Evolutionary conservation across 2,888 invertebrate genomes (phyloP).

Genomic region (Oasisia sp.): DNA sequence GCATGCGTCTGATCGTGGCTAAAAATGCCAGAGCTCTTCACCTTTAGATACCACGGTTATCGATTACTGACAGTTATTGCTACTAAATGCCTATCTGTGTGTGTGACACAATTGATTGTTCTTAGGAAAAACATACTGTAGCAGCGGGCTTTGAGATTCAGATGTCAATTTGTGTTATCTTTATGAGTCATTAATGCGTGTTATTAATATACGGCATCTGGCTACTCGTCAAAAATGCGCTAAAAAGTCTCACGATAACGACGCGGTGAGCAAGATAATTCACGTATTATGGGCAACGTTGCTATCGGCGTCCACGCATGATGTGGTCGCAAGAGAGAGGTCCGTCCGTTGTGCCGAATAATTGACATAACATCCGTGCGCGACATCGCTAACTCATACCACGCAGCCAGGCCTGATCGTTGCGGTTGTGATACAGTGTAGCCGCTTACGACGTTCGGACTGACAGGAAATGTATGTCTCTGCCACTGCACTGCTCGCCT

Average conservation of each 20-base stretch:
- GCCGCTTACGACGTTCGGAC: not conserved
- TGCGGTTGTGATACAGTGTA: not conserved
- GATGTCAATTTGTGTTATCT: not conserved
- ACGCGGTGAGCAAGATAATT: not conserved
- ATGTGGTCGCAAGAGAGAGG: not conserved
- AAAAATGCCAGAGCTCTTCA: not conserved
- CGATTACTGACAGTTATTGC: not conserved
- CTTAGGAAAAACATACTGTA: not conserved
- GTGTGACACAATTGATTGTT: conserved; percentile 5
- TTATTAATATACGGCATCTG: not conserved
- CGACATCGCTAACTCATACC: not conserved
- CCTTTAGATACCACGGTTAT: not conserved
- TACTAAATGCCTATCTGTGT: not conserved
- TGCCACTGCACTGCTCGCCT: too few relatives aligned
- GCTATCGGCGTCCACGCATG: not conserved
- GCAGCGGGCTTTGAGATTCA: not conserved
- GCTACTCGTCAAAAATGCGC: not conserved
- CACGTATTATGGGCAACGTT: not conserved
- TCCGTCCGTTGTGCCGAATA: not conserved
- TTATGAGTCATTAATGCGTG: not conserved
- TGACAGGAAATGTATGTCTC: too few relatives aligned
- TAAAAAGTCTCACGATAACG: not conserved
- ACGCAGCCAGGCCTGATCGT: not conserved
- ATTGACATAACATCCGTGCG: not conserved
- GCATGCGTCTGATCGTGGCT: not conserved